Percentiles rank a stretch among this genome's conserved stretches.
These are phyloP conservation scores for Anarsia innoxiella DNA, from an alignment of 2,888 invertebrate genomes.

Conservation along the genomic window DNA sequence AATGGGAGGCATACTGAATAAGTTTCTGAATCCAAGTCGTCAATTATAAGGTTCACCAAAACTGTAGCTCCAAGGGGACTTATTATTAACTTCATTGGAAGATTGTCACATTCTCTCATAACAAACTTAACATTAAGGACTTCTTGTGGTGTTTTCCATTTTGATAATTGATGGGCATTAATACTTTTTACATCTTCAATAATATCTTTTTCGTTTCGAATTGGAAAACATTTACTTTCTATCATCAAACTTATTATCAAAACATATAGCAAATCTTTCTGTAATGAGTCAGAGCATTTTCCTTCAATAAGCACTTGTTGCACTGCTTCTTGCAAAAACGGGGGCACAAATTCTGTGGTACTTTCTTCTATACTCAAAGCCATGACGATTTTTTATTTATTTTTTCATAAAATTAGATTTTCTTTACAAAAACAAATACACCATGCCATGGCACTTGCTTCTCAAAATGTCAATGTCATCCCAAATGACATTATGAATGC, in stretches of 20 bases:
- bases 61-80: conserved; percentile 48
- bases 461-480: not conserved
- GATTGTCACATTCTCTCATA: conserved; percentile 39
- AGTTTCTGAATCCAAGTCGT: conserved; percentile 45
- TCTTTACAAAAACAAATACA: not conserved
- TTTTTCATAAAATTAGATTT: not conserved
- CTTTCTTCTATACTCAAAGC: conserved; percentile 46
- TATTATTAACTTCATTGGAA: conserved; percentile 45
- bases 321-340: conserved; percentile 38
- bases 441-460: not conserved
- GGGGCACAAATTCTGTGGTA: conserved; percentile 41
- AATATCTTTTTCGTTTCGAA: conserved; percentile 27
- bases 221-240: conserved; percentile 52
- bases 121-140: conserved; percentile 42
- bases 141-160: conserved; percentile 40
- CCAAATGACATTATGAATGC: not conserved
- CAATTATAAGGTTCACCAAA: conserved; percentile 47
- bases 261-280: conserved; percentile 54
- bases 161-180: conserved; percentile 28
- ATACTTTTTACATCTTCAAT: conserved; percentile 25
- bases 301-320: conserved; percentile 30
- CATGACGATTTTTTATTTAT: conserved; percentile 24
- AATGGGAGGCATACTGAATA: conserved; percentile 57
- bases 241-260: conserved; percentile 48
- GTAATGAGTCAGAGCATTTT: conserved; percentile 35